Base-by-base conservation (phyloP, 2,888 invertebrate species). In the Itoplectis maculator region DNA sequence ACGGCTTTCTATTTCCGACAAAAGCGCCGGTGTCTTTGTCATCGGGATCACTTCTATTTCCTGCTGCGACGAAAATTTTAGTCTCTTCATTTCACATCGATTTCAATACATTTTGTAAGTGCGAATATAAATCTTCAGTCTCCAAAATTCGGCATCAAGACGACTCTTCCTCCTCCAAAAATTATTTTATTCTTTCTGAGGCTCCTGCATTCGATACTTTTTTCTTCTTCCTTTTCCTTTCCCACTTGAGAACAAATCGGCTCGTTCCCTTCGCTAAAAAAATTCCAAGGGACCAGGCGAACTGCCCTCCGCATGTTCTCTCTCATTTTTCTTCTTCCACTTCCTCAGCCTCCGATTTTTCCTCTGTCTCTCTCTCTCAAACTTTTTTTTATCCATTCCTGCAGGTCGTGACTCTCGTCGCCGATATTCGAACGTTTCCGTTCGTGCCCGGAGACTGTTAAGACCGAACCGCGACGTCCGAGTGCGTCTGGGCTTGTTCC, bases 371-470 rank as follows among this genome's bases (percentile, higher is more conserved):
- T 45, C 13, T 15, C 15, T 45, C 45, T 45, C 37, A 0, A 18
- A 13, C 6, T 45, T 15, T 66, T 56, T 47, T 35, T 18, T 47
- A 29, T 59, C 29, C 35, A 18, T 29, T 59, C 23, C 45, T n/a
- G 2, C 29, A 15, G 7, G 73, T 61, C 72, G 47, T 72, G 45
- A 23, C 54, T 29, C 35, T 49, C 37, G 49, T 66, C 65, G 20
- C 66, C 59, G 29, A 49, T 56, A 51, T 65, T 61, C 23, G 65
- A 79, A 74, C 77, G 81, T 78, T 81, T 78, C 81, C 77, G 63
- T 68, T 61, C 83, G 81, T 84, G 83, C 72, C 79, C 9, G 45
- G 61, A 76, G 72, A 63, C 81, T 79, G 72, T 84, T 84, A 84
- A 75, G 70, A n/a, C n/a, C 79, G 70, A 37, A 18, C 56, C 45